Conservation (phyloP, 2,888 invertebrate genomes). For the Xestia c-nigrum region DNA sequence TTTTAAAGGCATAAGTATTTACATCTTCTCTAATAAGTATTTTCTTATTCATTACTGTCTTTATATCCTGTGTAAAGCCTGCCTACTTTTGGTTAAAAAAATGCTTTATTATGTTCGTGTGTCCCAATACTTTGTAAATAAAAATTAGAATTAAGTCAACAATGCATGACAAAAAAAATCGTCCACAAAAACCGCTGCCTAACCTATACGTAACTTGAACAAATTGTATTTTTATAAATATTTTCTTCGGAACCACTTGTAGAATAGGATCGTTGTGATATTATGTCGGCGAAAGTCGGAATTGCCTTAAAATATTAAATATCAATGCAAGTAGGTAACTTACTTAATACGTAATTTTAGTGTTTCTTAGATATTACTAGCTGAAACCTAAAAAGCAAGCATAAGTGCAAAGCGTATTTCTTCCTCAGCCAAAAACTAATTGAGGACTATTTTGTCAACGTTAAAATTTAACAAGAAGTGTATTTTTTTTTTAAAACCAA, state of each 20-base stretch:
- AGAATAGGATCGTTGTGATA: conserved; percentile 83
- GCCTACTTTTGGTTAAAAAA: not conserved
- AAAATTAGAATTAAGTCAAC: conserved; percentile 77
- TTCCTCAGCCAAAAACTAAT: not conserved
- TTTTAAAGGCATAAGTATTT: conserved; percentile 42
- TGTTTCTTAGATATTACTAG: conserved; percentile 59
- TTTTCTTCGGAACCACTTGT: conserved; percentile 72
- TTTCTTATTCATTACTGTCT: conserved; percentile 6
- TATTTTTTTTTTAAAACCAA: not conserved
- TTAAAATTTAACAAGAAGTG: not conserved
- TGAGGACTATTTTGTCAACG: not conserved
- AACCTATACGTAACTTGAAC: conserved; percentile 83
- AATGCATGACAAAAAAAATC: conserved; percentile 84
- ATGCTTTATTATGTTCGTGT: conserved; percentile 36
- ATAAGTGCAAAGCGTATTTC: not conserved
- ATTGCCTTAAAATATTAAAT: conserved; percentile 76
- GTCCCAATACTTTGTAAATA: conserved; percentile 77
- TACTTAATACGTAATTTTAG: conserved; percentile 62
- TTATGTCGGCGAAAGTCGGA: conserved; percentile 72
- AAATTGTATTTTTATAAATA: conserved; percentile 77
- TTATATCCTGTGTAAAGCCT: not conserved
- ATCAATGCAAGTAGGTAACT: conserved; percentile 76
- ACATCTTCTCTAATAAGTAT: conserved; percentile 10
- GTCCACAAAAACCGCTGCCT: conserved; percentile 76
- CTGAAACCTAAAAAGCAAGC: not conserved